Base-by-base conservation (phyloP, 2,113 vertebrate species). In the Gorilla gorilla region DNA sequence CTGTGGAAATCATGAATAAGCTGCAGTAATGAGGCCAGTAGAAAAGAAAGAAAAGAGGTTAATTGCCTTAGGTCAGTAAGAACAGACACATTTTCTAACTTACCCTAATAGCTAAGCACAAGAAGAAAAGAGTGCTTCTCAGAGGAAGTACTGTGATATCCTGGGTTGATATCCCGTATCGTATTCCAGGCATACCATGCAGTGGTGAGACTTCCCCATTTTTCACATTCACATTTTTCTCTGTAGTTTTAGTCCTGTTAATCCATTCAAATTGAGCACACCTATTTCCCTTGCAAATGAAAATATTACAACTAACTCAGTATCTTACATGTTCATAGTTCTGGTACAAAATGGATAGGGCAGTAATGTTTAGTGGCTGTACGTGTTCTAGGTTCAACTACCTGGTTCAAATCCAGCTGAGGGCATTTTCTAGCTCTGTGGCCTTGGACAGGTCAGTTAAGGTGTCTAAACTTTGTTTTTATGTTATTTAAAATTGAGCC, bases 351-450 rank as follows among this genome's bases (percentile, higher is more conserved):
- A 0, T 43, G 17, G 1, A 18, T 52, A 35, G 35, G 8, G 2
- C 2, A 82, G 12, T 40, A 80, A 83, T 27, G 3, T 25, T 1
- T 22, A 52, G 8, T 76, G n/a, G 1, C 6, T 70, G 6, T 30
- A 30, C 3, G 16, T 18, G 6, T 72, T 81, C 13, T 59, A 11
- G 6, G 27, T 70, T 82, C 27, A 75, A 9, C 50, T 70, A 9
- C n/a, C 9, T 70, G 18, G 7, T 90, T 96, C 68, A 64, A n/a
- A 40, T 45, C 7, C 10, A 55, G 2, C 2, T 12, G 11, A 73
- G 18, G 1, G 0, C 14, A 38, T 4, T 70, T n/a, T 10, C 13
- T 64, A 25, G n/a, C 9, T 84, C 22, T 59, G 18, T 16, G 48
- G 18, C 50, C 7, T 48, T 75, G 40, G 22, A 20, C 6, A 90